A percentile compares a stretch with the other conserved stretches of the same genome.
These are phyloP conservation scores for Heliconius charithonia DNA, from an alignment of 2,888 invertebrate species.

Conservation along the genomic window DNA sequence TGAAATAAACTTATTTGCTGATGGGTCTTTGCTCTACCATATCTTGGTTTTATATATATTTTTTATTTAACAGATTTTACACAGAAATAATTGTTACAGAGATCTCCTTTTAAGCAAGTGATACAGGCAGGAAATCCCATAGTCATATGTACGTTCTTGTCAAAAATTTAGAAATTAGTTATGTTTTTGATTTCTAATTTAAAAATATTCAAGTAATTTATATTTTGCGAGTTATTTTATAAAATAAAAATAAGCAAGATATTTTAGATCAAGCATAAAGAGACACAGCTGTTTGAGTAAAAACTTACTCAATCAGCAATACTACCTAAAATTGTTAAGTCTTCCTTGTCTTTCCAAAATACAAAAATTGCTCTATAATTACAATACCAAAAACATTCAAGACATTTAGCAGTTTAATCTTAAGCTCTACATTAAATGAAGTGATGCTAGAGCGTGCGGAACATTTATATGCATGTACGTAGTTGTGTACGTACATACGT, in stretches of 20 bases:
- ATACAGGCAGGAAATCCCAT: too few relatives aligned
- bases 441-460: constrained; percentile 9
- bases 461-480: not conserved
- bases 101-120: too few relatives aligned
- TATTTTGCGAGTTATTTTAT: too few relatives aligned
- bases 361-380: not conserved
- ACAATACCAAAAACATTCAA: not conserved
- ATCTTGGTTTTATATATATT: not conserved
- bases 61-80: too few relatives aligned
- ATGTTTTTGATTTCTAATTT: too few relatives aligned
- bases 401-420: constrained; percentile 3
- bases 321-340: not conserved
- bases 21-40: not conserved
- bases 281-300: too few relatives aligned
- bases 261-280: too few relatives aligned
- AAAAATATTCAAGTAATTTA: too few relatives aligned
- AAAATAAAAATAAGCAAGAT: too few relatives aligned
- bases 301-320: not conserved
- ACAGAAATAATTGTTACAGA: too few relatives aligned
- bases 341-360: not conserved
- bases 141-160: too few relatives aligned
- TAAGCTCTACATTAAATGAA: not conserved
- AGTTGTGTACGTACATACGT: not conserved
- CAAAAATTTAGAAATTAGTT: too few relatives aligned
- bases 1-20: not conserved